Conservation (phyloP, 1,140 invertebrate species). For the Dendrolimus kikuchii region DNA sequence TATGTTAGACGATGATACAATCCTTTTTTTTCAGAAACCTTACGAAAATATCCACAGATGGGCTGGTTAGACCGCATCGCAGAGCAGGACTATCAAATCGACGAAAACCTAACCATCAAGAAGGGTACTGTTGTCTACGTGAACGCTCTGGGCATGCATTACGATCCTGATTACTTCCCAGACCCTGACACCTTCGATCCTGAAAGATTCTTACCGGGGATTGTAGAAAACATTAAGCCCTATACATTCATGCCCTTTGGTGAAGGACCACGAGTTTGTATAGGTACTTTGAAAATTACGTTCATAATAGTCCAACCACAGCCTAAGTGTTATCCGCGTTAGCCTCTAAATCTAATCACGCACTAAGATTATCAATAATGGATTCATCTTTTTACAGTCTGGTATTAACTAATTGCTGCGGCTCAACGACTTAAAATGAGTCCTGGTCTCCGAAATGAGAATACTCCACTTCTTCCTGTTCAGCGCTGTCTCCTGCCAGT, state of each 20-base stretch:
- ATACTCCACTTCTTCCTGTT: no score
- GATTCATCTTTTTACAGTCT: no score
- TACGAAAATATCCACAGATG: slow-evolving; percentile 72
- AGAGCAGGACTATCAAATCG: slow-evolving; percentile 42
- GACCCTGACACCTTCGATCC: slow-evolving; percentile 72
- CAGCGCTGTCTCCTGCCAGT: no score
- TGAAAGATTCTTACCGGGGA: slow-evolving; percentile 68
- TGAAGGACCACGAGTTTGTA: slow-evolving; percentile 4
- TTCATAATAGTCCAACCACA: no score
- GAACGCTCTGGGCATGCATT: slow-evolving; percentile 58
- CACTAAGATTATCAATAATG: no score
- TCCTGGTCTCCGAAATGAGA: no score
- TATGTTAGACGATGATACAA: no score
- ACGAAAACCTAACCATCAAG: slow-evolving; percentile 51
- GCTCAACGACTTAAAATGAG: no score
- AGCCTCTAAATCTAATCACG: no score
- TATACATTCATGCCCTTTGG: slow-evolving; percentile 1
- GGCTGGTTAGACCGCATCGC: slow-evolving; percentile 59
- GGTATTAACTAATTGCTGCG: no score
- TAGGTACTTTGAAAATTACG: no score
- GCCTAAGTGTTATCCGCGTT: no score
- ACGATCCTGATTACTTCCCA: slow-evolving; percentile 62
- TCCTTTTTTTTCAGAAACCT: slow-evolving; percentile 56
- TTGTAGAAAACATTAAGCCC: slow-evolving; percentile 34
- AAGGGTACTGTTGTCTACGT: slow-evolving; percentile 38